Conservation (phyloP, 2,113 vertebrate genomes). For the Cercocebus atys region DNA sequence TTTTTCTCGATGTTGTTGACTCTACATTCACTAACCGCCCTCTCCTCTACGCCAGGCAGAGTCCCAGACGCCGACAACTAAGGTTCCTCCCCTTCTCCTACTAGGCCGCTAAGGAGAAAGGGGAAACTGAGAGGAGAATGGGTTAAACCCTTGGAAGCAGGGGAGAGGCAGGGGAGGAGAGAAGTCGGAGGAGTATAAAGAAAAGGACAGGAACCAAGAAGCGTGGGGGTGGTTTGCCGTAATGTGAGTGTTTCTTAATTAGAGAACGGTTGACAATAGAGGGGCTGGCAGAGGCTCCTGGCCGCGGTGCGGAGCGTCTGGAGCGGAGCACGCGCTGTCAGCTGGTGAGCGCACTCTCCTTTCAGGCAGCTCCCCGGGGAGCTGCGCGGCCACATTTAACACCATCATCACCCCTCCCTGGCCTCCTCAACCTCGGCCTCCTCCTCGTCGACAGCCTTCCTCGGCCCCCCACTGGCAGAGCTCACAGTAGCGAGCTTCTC, state of each 20-base stretch:
- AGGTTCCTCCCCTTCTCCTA: background rate
- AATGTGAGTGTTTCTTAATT: constrained; percentile 89
- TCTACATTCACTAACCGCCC: background rate
- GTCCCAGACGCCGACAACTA: background rate
- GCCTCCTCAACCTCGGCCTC: constrained; percentile 71
- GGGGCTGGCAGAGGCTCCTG: constrained; percentile 85
- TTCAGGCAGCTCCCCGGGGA: constrained; percentile 91
- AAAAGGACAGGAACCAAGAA: constrained; percentile 71
- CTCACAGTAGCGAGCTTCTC: constrained; percentile 79
- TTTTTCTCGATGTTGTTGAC: background rate
- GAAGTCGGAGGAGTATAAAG: constrained; percentile 52
- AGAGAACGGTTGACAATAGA: constrained; percentile 84
- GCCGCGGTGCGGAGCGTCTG: constrained; percentile 92
- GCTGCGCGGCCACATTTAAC: constrained; percentile 82
- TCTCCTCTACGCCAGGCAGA: background rate
- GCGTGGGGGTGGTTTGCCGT: constrained; percentile 65
- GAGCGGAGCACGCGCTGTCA: constrained; percentile 96
- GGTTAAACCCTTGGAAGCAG: constrained; percentile 77
- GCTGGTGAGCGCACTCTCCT: constrained; percentile 96
- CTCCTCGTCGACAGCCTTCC: constrained; percentile 58
- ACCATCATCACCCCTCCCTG: constrained; percentile 78
- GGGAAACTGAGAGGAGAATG: constrained; percentile 50
- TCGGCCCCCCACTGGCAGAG: constrained; percentile 71
- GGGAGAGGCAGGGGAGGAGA: constrained; percentile 43
- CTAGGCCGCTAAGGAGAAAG: constrained; percentile 25